These are phyloP conservation scores for Aphrophora alni DNA, from an alignment of 2,888 invertebrate species.

Conservation along the genomic window DNA sequence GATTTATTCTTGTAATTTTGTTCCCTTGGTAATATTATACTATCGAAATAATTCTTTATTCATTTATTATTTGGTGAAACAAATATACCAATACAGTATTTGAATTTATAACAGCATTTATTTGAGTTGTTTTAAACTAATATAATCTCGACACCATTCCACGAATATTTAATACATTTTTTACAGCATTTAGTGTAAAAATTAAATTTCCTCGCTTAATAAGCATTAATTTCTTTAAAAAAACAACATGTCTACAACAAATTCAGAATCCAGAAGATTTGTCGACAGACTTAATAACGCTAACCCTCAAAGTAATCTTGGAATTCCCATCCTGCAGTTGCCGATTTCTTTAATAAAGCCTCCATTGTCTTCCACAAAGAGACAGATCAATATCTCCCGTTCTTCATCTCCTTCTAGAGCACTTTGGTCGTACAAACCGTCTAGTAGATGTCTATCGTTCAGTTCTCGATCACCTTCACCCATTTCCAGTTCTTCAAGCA, in stretches of 20 bases:
- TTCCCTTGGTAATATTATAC: neutral
- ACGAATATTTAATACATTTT: neutral
- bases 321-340: neutral
- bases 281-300: neutral
- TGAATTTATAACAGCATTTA: neutral
- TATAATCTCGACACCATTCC: neutral
- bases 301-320: neutral
- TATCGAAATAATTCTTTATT: neutral
- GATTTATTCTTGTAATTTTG: neutral
- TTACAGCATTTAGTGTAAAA: neutral
- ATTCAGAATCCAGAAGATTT: neutral
- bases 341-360: neutral
- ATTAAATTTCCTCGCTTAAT: neutral
- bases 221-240: neutral
- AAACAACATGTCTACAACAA: neutral
- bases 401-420: neutral
- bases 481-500: constrained; percentile 26
- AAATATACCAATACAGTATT: too few relatives aligned
- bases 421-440: constrained; percentile 21
- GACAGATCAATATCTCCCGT: neutral
- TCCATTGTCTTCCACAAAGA: neutral
- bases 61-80: neutral
- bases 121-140: neutral
- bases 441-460: constrained; percentile 13
- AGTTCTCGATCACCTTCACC: constrained; percentile 30